These are phyloP conservation scores for Mizuhopecten yessoensis DNA, from an alignment of 1,140 invertebrate genomes.

Conservation along the genomic window DNA sequence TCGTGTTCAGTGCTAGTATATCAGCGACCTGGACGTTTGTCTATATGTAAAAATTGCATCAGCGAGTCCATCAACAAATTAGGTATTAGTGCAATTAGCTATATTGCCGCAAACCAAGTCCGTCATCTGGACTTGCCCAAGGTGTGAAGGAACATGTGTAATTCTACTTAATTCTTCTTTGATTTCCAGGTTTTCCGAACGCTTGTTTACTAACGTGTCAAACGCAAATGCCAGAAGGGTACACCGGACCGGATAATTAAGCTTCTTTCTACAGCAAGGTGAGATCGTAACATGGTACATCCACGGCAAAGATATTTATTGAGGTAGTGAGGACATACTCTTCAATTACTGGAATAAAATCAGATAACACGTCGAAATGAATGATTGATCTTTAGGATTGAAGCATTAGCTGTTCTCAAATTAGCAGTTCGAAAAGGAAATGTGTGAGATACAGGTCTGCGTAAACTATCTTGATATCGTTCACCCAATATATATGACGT, in stretches of 20 bases:
- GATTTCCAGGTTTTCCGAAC: constrained; percentile 14
- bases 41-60: not conserved
- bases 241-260: not conserved
- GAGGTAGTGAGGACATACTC: not conserved
- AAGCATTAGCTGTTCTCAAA: not conserved
- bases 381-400: not conserved
- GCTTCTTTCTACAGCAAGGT: not conserved
- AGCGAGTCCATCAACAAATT: constrained; percentile 18
- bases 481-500: no score
- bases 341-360: not conserved
- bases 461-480: no score
- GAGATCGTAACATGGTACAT: not conserved
- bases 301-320: not conserved
- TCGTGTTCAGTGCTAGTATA: not conserved
- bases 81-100: not conserved
- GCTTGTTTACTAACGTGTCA: constrained; percentile 13
- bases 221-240: constrained; percentile 37
- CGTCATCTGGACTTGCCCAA: not conserved
- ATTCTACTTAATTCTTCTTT: constrained; percentile 9
- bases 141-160: not conserved
- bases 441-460: not conserved
- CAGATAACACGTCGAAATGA: not conserved
- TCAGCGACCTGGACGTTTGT: not conserved
- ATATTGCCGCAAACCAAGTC: not conserved
- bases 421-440: not conserved